Conservation (phyloP, 2,113 vertebrate species). For the Mormoops blainvillei region DNA sequence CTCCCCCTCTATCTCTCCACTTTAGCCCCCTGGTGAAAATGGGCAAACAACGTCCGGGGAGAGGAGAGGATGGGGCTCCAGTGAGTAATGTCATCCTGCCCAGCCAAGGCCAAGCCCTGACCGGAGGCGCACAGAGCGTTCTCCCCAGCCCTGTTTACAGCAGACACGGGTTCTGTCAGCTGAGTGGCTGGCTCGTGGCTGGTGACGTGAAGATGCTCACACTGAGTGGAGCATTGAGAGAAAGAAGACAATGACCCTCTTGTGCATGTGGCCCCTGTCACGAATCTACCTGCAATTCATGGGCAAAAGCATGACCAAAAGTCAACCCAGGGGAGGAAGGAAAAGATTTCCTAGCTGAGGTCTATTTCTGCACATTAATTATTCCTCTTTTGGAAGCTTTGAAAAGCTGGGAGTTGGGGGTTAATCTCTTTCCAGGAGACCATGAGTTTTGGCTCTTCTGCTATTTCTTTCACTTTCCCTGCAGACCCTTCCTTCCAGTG, state of each 20-base stretch:
- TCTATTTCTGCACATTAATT: background rate
- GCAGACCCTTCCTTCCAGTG: background rate
- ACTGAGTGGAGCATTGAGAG: conserved; percentile 43
- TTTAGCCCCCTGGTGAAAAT: background rate
- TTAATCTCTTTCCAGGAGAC: background rate
- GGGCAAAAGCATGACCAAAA: background rate
- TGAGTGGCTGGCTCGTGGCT: conserved; percentile 29
- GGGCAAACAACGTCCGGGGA: conserved; percentile 33
- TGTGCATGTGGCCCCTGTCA: background rate
- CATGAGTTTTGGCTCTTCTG: background rate
- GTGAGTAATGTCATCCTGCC: conserved; percentile 33
- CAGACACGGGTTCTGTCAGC: conserved; percentile 48
- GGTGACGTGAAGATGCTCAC: conserved; percentile 19
- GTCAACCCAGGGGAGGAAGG: background rate
- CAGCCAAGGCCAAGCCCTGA: background rate
- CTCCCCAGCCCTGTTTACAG: background rate
- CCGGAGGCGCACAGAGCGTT: background rate
- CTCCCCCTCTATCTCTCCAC: background rate
- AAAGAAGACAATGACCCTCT: conserved; percentile 48
- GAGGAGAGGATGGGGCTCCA: background rate
- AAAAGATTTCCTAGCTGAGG: background rate
- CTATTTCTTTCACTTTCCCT: background rate
- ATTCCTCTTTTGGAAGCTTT: background rate
- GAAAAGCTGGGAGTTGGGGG: background rate
- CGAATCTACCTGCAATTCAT: conserved; percentile 14